Evolutionary conservation across 2,888 invertebrate genomes (phyloP).

Genomic region (Unio delphinus): DNA sequence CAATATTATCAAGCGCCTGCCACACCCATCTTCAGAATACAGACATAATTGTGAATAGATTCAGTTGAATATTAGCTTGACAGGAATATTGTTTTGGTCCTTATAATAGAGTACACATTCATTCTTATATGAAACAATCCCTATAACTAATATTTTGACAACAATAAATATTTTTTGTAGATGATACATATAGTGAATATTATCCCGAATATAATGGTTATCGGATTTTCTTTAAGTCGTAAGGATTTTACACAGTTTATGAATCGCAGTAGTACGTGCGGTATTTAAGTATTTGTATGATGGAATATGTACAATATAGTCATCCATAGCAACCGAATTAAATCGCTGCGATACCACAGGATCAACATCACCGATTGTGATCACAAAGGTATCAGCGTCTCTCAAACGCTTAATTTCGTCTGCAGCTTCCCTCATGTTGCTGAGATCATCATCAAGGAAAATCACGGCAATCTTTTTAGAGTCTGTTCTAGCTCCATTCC

Average conservation of each 20-base stretch:
- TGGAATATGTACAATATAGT: constrained; percentile 39
- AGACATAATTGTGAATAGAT: too few relatives aligned
- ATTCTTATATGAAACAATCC: too few relatives aligned
- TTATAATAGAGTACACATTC: too few relatives aligned
- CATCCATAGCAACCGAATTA: constrained; percentile 32
- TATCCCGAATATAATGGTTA: too few relatives aligned
- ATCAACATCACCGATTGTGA: constrained; percentile 39
- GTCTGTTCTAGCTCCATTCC: constrained; percentile 28
- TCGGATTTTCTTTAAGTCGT: not conserved
- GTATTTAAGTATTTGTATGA: constrained; percentile 35
- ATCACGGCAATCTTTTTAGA: constrained; percentile 52
- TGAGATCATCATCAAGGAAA: constrained; percentile 50
- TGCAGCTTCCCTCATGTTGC: constrained; percentile 34
- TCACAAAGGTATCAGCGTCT: constrained; percentile 36
- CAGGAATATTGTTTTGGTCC: too few relatives aligned
- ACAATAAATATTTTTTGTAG: too few relatives aligned
- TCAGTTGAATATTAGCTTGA: too few relatives aligned
- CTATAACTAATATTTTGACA: too few relatives aligned
- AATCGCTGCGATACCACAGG: constrained; percentile 30
- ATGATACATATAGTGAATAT: too few relatives aligned
- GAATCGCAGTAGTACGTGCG: constrained; percentile 28
- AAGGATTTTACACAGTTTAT: constrained; percentile 34
- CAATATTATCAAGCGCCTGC: too few relatives aligned
- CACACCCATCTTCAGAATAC: too few relatives aligned
- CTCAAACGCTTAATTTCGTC: constrained; percentile 26